phyloP scores from a whole-genome alignment of 1,140 invertebrate genomes.

The Diabrotica undecimpunctata region DNA sequence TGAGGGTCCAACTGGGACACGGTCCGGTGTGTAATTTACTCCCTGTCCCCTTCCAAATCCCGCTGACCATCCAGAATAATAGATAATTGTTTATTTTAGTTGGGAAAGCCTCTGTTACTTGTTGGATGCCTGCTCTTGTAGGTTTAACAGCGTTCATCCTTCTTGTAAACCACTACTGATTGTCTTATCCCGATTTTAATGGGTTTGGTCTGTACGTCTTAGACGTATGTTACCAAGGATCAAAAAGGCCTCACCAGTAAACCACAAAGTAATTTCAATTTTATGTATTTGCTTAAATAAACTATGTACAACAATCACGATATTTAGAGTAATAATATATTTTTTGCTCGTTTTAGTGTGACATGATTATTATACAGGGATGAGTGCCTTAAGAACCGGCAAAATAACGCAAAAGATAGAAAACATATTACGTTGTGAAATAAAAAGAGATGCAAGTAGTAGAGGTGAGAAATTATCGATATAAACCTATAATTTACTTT shows the following conservation, averaged over 20 bases:
- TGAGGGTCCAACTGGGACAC: neutral
- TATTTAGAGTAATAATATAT: too few relatives aligned
- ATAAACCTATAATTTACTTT: too few relatives aligned
- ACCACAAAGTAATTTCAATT: too few relatives aligned
- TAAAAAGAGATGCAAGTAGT: too few relatives aligned
- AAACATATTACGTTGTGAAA: too few relatives aligned
- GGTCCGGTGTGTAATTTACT: neutral
- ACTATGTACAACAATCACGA: neutral
- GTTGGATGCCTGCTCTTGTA: neutral
- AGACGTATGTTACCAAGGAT: constrained; percentile 4
- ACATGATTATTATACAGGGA: too few relatives aligned
- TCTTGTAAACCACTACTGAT: constrained; percentile 27
- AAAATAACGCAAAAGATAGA: too few relatives aligned
- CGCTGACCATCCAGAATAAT: constrained; percentile 1
- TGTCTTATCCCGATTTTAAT: constrained; percentile 30
- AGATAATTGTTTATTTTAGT: constrained; percentile 3
- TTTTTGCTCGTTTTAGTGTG: too few relatives aligned
- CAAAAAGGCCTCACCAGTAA: constrained; percentile 8
- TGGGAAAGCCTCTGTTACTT: neutral
- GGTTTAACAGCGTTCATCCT: constrained; percentile 20
- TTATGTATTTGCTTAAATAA: neutral
- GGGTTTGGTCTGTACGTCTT: constrained; percentile 14
- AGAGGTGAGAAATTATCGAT: too few relatives aligned
- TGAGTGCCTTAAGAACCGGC: too few relatives aligned
- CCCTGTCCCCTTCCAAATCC: neutral